Evolutionary conservation across 1,140 invertebrate genomes (phyloP).

Genomic region (Aphelenchoides fujianensis): DNA sequence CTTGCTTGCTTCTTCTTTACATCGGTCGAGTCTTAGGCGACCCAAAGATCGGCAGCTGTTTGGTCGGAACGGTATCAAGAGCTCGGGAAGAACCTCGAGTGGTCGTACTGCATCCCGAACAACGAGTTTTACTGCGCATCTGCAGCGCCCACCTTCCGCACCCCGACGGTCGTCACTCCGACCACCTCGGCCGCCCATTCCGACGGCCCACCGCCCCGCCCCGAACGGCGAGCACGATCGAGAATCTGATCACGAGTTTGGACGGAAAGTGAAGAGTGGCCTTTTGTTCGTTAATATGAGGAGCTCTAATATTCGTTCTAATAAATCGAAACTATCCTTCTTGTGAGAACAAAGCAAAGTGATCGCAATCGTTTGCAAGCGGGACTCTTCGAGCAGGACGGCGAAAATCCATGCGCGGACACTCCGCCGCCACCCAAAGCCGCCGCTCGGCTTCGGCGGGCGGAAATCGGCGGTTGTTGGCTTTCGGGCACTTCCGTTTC

Average conservation of each 20-base stretch:
- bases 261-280: background rate
- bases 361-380: background rate
- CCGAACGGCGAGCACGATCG: background rate
- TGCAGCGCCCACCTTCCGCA: background rate
- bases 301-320: too few relatives aligned
- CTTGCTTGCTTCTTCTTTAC: too few relatives aligned
- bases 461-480: background rate
- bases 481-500: background rate
- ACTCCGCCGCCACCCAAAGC: background rate
- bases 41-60: too few relatives aligned
- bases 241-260: background rate
- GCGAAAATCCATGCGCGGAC: background rate
- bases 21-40: too few relatives aligned
- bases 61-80: background rate
- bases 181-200: too few relatives aligned
- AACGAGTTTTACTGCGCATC: conserved; percentile 21
- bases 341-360: background rate
- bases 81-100: background rate
- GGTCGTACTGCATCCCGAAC: conserved; percentile 13
- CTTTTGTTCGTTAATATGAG: too few relatives aligned
- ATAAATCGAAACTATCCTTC: too few relatives aligned
- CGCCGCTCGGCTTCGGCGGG: background rate
- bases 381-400: background rate
- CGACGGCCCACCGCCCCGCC: too few relatives aligned
- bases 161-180: background rate